A percentile compares a stretch with the other conserved stretches of the same genome.
phyloP scores from a whole-genome alignment of 2,888 invertebrate genomes.

The Synergus laeviventris region DNA sequence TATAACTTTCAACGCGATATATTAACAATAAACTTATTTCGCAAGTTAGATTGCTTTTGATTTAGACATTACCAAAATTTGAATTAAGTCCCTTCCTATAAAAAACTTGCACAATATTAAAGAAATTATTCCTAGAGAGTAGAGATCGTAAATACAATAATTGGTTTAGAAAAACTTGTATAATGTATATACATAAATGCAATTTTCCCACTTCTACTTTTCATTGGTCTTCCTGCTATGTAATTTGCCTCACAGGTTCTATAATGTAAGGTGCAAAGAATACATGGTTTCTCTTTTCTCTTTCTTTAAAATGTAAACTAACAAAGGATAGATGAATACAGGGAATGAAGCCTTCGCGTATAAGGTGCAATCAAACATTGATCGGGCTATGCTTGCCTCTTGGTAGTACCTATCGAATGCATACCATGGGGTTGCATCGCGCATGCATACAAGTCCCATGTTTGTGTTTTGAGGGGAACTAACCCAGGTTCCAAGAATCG shows the following conservation, averaged over 20 bases:
- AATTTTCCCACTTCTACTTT: too few species aligned
- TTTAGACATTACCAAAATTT: too few species aligned
- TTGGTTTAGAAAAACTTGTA: too few species aligned
- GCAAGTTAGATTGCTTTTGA: not conserved
- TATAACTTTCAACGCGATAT: constrained; percentile 10
- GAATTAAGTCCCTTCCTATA: too few species aligned
- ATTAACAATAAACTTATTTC: constrained; percentile 15
- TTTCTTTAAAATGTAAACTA: constrained; percentile 24
- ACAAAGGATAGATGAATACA: constrained; percentile 35
- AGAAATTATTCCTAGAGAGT: too few species aligned
- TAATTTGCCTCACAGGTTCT: too few species aligned
- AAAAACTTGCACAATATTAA: too few species aligned
- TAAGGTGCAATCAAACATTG: constrained; percentile 59
- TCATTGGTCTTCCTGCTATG: too few species aligned
- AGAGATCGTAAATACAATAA: too few species aligned
- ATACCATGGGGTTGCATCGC: constrained; percentile 67
- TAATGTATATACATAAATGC: too few species aligned
- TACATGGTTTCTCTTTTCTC: not conserved
- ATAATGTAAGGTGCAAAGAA: not conserved
- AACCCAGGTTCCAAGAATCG: constrained; percentile 64
- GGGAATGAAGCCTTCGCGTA: constrained; percentile 55
- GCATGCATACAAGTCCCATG: constrained; percentile 66
- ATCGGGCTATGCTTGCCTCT: constrained; percentile 56
- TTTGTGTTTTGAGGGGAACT: constrained; percentile 69
- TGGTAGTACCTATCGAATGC: constrained; percentile 68